phyloP scores from a whole-genome alignment of 2,113 vertebrate species.

The Sciurus niger region DNA sequence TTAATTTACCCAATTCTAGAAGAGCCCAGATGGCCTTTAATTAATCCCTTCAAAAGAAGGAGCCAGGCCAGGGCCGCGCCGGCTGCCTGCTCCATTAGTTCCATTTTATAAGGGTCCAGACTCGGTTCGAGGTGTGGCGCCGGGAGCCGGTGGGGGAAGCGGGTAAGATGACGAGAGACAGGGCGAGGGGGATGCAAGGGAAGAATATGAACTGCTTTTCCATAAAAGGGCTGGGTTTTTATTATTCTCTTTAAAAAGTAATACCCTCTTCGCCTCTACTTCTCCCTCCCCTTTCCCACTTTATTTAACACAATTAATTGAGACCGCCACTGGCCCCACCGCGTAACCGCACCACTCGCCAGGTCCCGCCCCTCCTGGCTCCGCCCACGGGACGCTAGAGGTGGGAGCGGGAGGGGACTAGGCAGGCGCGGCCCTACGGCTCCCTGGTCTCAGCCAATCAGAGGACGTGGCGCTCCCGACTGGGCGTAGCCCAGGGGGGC shows the following conservation, averaged over 20 bases:
- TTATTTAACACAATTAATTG: slow-evolving; percentile 80
- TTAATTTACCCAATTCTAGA: slow-evolving; percentile 76
- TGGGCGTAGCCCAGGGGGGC: slow-evolving; percentile 1
- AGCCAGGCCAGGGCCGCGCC: slow-evolving; percentile 24
- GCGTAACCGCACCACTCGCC: background rate
- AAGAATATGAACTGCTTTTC: slow-evolving; percentile 75
- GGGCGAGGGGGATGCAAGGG: background rate
- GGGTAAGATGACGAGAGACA: background rate
- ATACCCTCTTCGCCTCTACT: slow-evolving; percentile 47
- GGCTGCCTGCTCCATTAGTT: slow-evolving; percentile 73
- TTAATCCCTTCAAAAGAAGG: slow-evolving; percentile 78
- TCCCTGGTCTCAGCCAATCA: slow-evolving; percentile 14
- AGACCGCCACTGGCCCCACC: background rate
- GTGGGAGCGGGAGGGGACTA: slow-evolving; percentile 9
- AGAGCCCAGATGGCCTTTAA: slow-evolving; percentile 82
- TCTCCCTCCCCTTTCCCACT: slow-evolving; percentile 57
- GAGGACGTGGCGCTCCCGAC: background rate
- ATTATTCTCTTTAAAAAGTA: slow-evolving; percentile 81
- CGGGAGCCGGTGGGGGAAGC: background rate
- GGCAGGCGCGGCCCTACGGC: slow-evolving; percentile 4
- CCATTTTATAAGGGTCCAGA: slow-evolving; percentile 45
- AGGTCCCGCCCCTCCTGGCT: slow-evolving; percentile 44
- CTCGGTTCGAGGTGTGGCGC: slow-evolving; percentile 50
- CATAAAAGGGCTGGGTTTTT: slow-evolving; percentile 81
- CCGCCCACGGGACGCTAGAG: background rate